Percentiles rank a stretch among this genome's conserved stretches.
Evolutionary conservation across 2,113 vertebrate species (phyloP).

Genomic region (Elaphurus davidianus): DNA sequence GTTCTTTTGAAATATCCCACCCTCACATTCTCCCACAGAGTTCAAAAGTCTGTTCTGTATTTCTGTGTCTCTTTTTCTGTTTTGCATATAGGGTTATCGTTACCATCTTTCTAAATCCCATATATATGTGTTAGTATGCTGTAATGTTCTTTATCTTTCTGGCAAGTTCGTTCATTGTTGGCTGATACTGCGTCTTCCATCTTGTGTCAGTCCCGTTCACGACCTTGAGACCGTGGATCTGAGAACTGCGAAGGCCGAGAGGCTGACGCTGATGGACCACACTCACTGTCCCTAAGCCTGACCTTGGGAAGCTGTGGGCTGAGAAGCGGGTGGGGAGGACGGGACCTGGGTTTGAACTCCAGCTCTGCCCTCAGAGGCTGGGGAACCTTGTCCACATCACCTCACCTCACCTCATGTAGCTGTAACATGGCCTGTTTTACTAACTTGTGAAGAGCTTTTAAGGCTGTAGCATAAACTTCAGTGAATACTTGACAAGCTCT

Average conservation of each 20-base stretch:
- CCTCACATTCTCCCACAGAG: too few species aligned
- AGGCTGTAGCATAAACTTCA: neutral
- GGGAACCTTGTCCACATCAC: neutral
- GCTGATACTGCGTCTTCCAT: neutral
- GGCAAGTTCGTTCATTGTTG: neutral
- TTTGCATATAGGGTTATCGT: too few species aligned
- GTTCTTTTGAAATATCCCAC: too few species aligned
- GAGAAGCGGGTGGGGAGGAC: neutral
- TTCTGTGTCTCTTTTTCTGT: too few species aligned
- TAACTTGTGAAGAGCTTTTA: neutral
- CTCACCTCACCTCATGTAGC: neutral
- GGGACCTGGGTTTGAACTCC: neutral
- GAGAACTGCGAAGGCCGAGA: neutral
- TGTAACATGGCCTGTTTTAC: neutral
- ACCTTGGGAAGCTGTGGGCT: neutral
- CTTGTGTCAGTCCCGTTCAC: neutral
- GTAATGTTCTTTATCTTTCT: too few species aligned
- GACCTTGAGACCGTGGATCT: fast-evolving
- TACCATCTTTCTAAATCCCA: too few species aligned
- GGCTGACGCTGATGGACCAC: neutral
- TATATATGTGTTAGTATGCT: too few species aligned
- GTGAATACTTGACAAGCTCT: neutral
- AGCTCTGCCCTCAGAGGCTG: neutral
- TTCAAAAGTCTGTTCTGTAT: too few species aligned
- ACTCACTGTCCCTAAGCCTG: neutral